These are phyloP conservation scores for Oscarella lobularis DNA, from an alignment of 37 sponge, comb jelly and placozoan species.

Conservation along the genomic window DNA sequence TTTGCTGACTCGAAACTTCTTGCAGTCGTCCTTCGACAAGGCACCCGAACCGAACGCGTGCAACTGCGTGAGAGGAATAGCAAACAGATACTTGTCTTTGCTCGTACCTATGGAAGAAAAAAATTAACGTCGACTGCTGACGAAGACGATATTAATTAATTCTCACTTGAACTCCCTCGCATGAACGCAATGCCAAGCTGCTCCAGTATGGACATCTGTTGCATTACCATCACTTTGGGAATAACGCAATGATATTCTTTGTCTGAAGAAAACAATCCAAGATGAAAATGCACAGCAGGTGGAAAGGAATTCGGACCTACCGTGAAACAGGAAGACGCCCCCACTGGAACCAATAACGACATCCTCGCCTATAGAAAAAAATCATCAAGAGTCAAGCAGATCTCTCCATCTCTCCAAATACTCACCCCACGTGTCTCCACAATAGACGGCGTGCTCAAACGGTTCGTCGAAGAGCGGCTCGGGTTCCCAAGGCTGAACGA, in stretches of 20 bases:
- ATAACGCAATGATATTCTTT: too few species aligned
- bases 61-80: not conserved
- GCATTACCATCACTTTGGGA: too few species aligned
- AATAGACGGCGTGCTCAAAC: constrained; percentile 36
- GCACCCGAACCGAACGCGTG: not conserved
- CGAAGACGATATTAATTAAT: too few species aligned
- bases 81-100: not conserved
- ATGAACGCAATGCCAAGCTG: too few species aligned
- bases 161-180: too few species aligned
- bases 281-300: too few species aligned
- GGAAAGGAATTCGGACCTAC: constrained; percentile 22
- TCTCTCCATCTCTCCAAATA: not conserved
- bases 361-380: not conserved
- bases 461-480: constrained; percentile 16
- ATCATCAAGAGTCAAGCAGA: not conserved
- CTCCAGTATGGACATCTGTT: too few species aligned
- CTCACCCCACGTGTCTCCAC: constrained; percentile 34
- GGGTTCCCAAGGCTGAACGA: constrained; percentile 55
- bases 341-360: not conserved
- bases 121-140: too few species aligned
- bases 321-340: constrained; percentile 11
- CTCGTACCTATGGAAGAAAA: not conserved
- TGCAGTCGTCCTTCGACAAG: not conserved
- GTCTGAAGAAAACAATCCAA: too few species aligned
- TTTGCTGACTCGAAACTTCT: not conserved